phyloP scores from a whole-genome alignment of 2,113 vertebrate genomes.

The Boulengeromyrus knoepffleri region DNA sequence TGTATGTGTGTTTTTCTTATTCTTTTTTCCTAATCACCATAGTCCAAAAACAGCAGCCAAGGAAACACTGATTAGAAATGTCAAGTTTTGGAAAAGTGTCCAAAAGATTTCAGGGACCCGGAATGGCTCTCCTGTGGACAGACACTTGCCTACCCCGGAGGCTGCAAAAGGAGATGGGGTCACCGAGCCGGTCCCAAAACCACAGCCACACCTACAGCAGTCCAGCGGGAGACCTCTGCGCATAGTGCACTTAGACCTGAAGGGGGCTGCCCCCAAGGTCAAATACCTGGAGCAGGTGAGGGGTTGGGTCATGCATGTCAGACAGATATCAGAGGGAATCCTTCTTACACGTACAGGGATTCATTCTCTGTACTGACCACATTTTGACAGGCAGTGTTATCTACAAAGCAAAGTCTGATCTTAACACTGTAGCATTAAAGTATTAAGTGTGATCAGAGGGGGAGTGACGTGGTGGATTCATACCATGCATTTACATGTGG shows the following conservation, averaged over 20 bases:
- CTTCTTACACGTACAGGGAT: background rate
- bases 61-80: background rate
- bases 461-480: background rate
- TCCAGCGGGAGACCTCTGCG: slow-evolving; percentile 32
- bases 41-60: background rate
- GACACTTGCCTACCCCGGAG: too few relatives aligned
- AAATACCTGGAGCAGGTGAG: slow-evolving; percentile 66
- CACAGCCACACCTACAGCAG: background rate
- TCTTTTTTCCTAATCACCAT: slow-evolving; percentile 1
- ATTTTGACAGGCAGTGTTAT: background rate
- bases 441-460: background rate
- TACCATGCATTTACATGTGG: background rate
- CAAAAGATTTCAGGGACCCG: background rate
- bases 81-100: background rate
- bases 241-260: slow-evolving; percentile 69
- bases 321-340: background rate
- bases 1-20: background rate
- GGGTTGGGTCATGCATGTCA: background rate
- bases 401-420: background rate
- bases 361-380: background rate
- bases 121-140: background rate
- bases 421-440: background rate
- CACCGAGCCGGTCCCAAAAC: background rate
- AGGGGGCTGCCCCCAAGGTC: slow-evolving; percentile 65
- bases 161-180: background rate